Percentiles rank a stretch among this genome's conserved stretches.
Conservation (phyloP, 2,797 vertebrate genomes). For the Bryconaethiops microstoma region DNA sequence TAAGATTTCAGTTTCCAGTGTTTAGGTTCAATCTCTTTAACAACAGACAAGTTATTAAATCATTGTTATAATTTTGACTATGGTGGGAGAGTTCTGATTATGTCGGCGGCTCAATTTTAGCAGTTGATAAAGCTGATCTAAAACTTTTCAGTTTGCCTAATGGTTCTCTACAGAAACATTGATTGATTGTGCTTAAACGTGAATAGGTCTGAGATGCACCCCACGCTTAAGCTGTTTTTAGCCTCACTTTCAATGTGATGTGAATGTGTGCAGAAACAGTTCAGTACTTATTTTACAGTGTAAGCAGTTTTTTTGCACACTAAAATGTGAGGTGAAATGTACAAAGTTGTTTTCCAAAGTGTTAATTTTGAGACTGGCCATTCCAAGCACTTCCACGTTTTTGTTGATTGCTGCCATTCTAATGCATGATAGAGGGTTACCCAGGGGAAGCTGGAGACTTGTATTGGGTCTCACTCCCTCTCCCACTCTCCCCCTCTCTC, state of each 20-base stretch:
- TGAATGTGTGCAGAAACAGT: background rate
- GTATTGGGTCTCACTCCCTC: constrained; percentile 27
- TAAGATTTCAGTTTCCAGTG: background rate
- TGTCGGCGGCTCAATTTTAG: background rate
- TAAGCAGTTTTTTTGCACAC: background rate
- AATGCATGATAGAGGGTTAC: constrained; percentile 51
- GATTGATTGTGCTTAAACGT: background rate
- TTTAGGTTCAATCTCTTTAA: background rate
- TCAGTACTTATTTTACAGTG: background rate
- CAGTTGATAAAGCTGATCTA: constrained; percentile 1
- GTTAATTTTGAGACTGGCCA: constrained; percentile 12
- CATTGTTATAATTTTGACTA: background rate
- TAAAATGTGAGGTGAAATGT: constrained; percentile 19
- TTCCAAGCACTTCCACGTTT: constrained; percentile 28
- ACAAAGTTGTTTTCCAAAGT: background rate
- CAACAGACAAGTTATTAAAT: too few species aligned
- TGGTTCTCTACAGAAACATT: background rate
- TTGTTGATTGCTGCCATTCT: constrained; percentile 44
- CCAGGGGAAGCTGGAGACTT: constrained; percentile 46
- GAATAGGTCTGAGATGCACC: background rate
- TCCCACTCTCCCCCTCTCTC: constrained; percentile 8
- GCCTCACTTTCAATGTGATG: background rate
- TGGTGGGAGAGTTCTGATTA: background rate
- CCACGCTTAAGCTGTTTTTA: background rate
- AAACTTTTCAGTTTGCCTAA: background rate